phyloP scores from a whole-genome alignment of 2,797 vertebrate genomes.

The Halcyon leucocephala region DNA sequence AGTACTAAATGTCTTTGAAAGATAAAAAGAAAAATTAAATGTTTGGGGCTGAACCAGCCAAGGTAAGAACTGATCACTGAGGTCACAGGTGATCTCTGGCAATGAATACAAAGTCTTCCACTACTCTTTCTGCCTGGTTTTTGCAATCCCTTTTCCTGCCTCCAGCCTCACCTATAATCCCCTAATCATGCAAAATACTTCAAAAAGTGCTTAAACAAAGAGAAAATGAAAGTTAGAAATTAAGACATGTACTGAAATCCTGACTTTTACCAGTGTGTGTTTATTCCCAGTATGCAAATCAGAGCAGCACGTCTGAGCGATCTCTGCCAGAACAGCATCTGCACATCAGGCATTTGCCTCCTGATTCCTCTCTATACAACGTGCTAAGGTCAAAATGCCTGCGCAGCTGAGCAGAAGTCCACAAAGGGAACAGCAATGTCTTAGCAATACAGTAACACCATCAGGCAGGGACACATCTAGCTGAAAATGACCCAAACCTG shows the following conservation, averaged over 20 bases:
- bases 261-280: neutral
- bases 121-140: neutral
- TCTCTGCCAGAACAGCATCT: neutral
- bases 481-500: neutral
- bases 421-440: neutral
- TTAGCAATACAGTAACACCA: neutral
- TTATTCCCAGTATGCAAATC: neutral
- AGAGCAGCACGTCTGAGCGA: neutral
- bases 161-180: neutral
- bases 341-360: neutral
- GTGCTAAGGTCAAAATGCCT: neutral
- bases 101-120: neutral
- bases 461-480: neutral
- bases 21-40: neutral
- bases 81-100: neutral
- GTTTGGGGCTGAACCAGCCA: neutral
- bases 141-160: neutral
- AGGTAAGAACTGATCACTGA: neutral
- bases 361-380: fast-evolving
- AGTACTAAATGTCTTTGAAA: neutral
- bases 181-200: neutral
- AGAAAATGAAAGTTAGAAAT: neutral
- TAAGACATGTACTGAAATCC: neutral
- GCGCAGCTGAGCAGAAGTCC: neutral
- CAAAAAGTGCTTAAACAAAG: neutral